A percentile compares a stretch with the other conserved stretches of the same genome.
Conservation (phyloP, 2,888 invertebrate species). For the Drosophila ustulata region DNA sequence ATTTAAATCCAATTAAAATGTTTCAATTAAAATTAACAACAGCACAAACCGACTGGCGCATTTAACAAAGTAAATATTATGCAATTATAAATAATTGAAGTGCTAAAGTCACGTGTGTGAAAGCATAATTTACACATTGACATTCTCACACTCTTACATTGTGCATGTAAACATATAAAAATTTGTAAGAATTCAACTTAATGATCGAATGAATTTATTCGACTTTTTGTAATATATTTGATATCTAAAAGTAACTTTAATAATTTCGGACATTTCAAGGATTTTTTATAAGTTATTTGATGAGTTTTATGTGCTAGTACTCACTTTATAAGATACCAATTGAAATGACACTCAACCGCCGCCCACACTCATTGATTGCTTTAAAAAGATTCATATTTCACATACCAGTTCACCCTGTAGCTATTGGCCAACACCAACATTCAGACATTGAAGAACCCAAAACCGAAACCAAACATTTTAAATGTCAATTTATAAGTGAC, state of each 20-base stretch:
- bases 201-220: neutral
- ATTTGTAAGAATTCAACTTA: neutral
- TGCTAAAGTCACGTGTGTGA: conserved; percentile 64
- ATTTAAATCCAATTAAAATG: conserved; percentile 72
- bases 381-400: conserved; percentile 45
- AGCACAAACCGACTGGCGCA: conserved; percentile 49
- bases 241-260: neutral
- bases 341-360: too few species aligned
- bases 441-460: conserved; percentile 19
- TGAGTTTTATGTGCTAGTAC: neutral
- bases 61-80: conserved; percentile 73
- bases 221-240: neutral
- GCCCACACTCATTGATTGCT: conserved; percentile 14
- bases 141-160: conserved; percentile 2
- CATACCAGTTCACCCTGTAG: conserved; percentile 14
- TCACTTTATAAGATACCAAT: neutral
- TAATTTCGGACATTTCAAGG: neutral
- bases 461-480: conserved; percentile 65
- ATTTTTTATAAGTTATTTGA: neutral
- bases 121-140: conserved; percentile 30
- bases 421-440: neutral
- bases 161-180: neutral
- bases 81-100: conserved; percentile 75
- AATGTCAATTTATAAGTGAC: conserved; percentile 77
- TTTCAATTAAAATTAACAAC: conserved; percentile 75